Base-by-base conservation (phyloP, 1,140 invertebrate species). In the Caenorhabditis tropicalis region DNA sequence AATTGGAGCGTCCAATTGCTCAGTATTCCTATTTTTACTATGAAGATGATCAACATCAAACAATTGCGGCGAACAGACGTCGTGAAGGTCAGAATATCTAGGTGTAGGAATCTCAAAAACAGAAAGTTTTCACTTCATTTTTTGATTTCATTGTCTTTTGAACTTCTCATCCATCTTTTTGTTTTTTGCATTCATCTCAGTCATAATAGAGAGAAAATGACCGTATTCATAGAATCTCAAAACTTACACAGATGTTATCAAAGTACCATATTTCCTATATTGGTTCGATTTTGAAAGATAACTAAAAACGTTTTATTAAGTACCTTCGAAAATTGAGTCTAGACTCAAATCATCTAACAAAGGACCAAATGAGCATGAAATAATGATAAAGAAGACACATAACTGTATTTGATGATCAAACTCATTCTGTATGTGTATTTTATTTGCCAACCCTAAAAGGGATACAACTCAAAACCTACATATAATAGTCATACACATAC, bases 401-500 rank as follows among this genome's bases (percentile, higher is more conserved):
- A n/a, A n/a, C 53, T 16, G 29, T 56, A 27, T 12, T n/a, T 15
- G 29, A 24, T 43, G 65, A 43, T 74, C 36, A 74, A 46, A 43
- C 21, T 74, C 36, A 5, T 21, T 74, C 39, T 6, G 39, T 12
- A 43, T 43, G 6, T 19, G 12, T 74, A 74, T 74, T 74, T 74
- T 74, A 74, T 74, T 74, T 74, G 65, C 65, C 65, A 74, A 43
- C 36, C 65, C 15, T 74, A 74, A 19, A 74, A 36, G 29, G 65
- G 65, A 74, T 74, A 43, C 65, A 74, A 74, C 65, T 74, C 65
- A 74, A 74, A 74, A 74, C 65, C 65, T n/a, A 58, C 56, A 65
- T 21, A 60, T 39, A 74, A 43, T 43, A 43, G 39, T 43, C 39
- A 43, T 43, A 43, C n/a, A n/a, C n/a, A n/a, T n/a, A n/a, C n/a